Evolutionary conservation across 2,113 vertebrate genomes (phyloP).

Genomic region (Apodemus sylvaticus): DNA sequence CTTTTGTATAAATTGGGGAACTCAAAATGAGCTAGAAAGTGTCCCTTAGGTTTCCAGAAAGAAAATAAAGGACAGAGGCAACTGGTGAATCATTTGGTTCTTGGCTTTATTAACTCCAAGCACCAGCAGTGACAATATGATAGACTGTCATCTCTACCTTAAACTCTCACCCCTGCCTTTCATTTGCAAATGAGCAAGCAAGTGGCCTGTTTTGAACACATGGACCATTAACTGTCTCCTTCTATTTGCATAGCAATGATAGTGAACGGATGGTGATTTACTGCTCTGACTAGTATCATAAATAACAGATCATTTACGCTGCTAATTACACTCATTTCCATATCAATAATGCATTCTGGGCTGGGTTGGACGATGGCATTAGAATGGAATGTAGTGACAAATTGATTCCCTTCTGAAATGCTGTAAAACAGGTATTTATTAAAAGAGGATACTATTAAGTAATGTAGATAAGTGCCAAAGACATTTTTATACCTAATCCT

Average conservation of each 20-base stretch:
- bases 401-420: constrained; percentile 47
- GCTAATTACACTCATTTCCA: constrained; percentile 87
- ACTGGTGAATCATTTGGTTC: background rate
- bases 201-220: constrained; percentile 85
- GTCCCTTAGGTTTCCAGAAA: background rate
- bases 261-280: constrained; percentile 85
- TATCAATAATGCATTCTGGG: constrained; percentile 85
- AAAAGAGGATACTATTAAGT: constrained; percentile 52
- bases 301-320: constrained; percentile 87
- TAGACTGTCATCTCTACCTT: constrained; percentile 68
- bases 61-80: background rate
- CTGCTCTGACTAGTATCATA: constrained; percentile 81
- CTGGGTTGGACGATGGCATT: constrained; percentile 71
- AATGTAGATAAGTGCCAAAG: constrained; percentile 47
- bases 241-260: constrained; percentile 87
- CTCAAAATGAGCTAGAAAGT: background rate
- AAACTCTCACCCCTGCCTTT: constrained; percentile 82
- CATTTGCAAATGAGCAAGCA: constrained; percentile 82
- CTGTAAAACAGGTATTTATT: constrained; percentile 72
- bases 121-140: constrained; percentile 59
- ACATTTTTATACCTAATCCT: constrained; percentile 48
- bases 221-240: constrained; percentile 84
- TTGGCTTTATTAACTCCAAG: background rate
- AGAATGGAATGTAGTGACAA: constrained; percentile 67
- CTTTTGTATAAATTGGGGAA: background rate